Percentiles rank a stretch among this genome's conserved stretches.
Evolutionary conservation across 2,113 vertebrate genomes (phyloP).

Genomic region (Engraulis encrasicolus): DNA sequence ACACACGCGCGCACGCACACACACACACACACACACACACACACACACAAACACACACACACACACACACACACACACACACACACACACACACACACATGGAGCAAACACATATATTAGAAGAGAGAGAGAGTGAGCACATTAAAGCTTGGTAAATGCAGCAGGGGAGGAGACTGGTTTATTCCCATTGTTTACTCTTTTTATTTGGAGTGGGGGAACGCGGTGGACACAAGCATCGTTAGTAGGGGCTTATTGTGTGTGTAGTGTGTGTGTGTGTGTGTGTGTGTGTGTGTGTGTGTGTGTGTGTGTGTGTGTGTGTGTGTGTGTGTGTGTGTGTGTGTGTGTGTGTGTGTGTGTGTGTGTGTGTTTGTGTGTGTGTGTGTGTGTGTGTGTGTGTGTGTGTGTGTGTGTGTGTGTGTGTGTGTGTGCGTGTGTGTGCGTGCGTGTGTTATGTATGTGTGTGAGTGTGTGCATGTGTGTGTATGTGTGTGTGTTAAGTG

Average conservation of each 20-base stretch:
- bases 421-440: no score
- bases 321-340: neutral
- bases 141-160: neutral
- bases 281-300: neutral
- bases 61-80: neutral
- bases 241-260: neutral
- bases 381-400: no score
- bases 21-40: neutral
- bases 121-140: neutral
- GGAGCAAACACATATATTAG: no score
- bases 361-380: slow-evolving; percentile 27
- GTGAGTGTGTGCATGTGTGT: no score
- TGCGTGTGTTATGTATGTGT: no score
- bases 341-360: slow-evolving; percentile 50
- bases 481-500: no score
- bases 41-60: neutral
- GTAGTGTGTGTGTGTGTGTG: no score
- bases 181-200: slow-evolving; percentile 7
- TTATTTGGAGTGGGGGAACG: neutral
- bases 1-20: neutral
- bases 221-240: neutral
- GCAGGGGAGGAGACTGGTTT: neutral
- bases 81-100: slow-evolving; percentile 9
- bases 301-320: slow-evolving; percentile 14
- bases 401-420: slow-evolving; percentile 36